Evolutionary conservation across 1,140 invertebrate genomes (phyloP).

Genomic region (Doryteuthis pealeii): DNA sequence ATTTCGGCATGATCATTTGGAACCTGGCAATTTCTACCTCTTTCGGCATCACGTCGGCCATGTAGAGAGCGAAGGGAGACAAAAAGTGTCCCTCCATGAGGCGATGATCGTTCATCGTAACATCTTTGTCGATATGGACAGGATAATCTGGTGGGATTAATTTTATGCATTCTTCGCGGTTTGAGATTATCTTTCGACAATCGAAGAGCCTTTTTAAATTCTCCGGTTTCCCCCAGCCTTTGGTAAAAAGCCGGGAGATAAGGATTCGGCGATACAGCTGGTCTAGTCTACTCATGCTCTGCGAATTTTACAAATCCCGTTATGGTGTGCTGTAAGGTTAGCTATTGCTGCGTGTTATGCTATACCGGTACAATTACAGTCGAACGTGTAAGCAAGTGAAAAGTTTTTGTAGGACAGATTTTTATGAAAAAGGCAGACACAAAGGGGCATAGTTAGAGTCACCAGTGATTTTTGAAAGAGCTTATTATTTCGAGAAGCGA

Average conservation of each 20-base stretch:
- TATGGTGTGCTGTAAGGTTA: too few relatives aligned
- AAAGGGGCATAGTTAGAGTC: too few relatives aligned
- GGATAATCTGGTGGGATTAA: constrained; percentile 82
- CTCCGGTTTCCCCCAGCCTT: constrained; percentile 94
- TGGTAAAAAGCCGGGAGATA: constrained; percentile 90
- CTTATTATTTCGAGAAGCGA: too few relatives aligned
- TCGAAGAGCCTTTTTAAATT: constrained; percentile 86
- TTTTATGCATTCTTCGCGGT: constrained; percentile 78
- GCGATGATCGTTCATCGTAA: constrained; percentile 73
- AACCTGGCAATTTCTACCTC: constrained; percentile 71
- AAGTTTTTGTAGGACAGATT: too few relatives aligned
- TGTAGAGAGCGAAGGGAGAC: constrained; percentile 79
- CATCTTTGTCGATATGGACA: constrained; percentile 85
- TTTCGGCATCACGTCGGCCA: constrained; percentile 84
- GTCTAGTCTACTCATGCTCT: constrained; percentile 69
- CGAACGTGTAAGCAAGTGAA: too few relatives aligned
- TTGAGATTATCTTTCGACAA: constrained; percentile 84
- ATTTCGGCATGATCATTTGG: constrained; percentile 75
- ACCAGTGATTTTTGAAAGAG: too few relatives aligned
- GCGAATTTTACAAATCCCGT: too few relatives aligned
- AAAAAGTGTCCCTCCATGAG: constrained; percentile 85
- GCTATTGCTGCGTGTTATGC: too few relatives aligned
- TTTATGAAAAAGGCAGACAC: too few relatives aligned
- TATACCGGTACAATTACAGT: too few relatives aligned
- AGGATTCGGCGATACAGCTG: constrained; percentile 86